Percentiles rank a stretch among this genome's conserved stretches.
phyloP scores from a whole-genome alignment of 2,797 vertebrate genomes.

The Cygnus olor region DNA sequence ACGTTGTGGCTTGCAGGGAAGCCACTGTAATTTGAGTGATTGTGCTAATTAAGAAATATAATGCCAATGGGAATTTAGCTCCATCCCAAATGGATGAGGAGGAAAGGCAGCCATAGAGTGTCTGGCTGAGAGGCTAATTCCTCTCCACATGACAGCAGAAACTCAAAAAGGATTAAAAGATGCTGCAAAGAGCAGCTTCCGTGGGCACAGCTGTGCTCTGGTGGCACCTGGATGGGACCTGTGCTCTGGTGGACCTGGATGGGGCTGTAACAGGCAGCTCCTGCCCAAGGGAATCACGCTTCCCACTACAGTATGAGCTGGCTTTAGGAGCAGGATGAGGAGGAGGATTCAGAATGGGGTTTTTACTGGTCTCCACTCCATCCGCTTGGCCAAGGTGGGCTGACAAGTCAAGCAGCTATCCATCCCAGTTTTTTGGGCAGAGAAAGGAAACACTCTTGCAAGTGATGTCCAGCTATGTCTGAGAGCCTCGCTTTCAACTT shows the following conservation, averaged over 20 bases:
- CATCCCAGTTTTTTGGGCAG: background rate
- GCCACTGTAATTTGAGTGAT: background rate
- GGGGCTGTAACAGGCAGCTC: background rate
- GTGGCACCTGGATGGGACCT: background rate
- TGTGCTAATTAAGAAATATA: slow-evolving; percentile 7
- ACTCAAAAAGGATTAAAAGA: background rate
- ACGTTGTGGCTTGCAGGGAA: slow-evolving; percentile 3
- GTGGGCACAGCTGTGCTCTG: background rate
- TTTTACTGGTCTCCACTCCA: background rate
- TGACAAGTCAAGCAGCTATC: background rate
- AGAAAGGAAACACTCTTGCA: background rate
- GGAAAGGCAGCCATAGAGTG: background rate
- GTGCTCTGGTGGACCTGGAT: background rate
- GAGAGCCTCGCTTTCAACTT: background rate
- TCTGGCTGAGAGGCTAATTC: background rate
- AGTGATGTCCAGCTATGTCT: background rate
- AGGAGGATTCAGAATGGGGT: background rate
- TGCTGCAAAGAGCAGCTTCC: rapidly evolving
- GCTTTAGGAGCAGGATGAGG: background rate
- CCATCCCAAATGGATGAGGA: background rate
- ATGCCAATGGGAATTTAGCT: background rate
- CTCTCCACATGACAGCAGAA: background rate
- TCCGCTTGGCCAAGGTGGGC: background rate
- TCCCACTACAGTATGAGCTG: background rate
- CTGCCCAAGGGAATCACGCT: background rate